Evolutionary conservation across 2,888 invertebrate genomes (phyloP).

Genomic region (Lochmaea capreae): DNA sequence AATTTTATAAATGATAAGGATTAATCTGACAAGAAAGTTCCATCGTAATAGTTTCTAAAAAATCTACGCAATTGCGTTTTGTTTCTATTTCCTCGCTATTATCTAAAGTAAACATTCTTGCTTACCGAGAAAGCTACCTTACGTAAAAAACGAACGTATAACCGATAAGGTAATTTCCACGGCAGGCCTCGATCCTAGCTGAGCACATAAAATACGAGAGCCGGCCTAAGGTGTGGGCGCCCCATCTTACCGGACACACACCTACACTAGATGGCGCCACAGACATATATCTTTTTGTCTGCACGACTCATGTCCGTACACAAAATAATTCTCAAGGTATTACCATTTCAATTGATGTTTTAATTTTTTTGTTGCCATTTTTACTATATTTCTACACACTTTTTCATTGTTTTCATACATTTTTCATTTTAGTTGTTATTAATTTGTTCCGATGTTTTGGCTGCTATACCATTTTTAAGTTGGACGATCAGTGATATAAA

Average conservation of each 20-base stretch:
- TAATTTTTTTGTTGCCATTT: no score
- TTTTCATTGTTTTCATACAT: no score
- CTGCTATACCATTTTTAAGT: no score
- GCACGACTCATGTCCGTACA: conserved; percentile 10
- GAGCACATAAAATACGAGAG: conserved; percentile 39
- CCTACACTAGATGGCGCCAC: conserved; percentile 49
- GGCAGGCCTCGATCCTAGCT: conserved; percentile 37
- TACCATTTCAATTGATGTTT: no score
- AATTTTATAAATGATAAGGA: no score
- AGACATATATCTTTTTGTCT: conserved; percentile 43
- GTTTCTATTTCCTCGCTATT: conserved; percentile 7
- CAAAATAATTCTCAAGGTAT: neutral
- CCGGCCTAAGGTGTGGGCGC: conserved; percentile 42
- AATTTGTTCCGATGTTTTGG: no score
- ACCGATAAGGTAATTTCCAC: conserved; percentile 39
- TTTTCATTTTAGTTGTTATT: no score
- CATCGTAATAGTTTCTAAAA: neutral
- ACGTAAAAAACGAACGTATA: conserved; percentile 38
- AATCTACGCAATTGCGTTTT: neutral
- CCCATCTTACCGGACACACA: conserved; percentile 44
- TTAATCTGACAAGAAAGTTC: neutral
- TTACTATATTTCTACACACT: no score
- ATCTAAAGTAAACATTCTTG: conserved; percentile 19
- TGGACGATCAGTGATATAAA: no score
- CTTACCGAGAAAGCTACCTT: conserved; percentile 26